Evolutionary conservation across 2,888 invertebrate species (phyloP).

Genomic region (Xanthia icteritia): DNA sequence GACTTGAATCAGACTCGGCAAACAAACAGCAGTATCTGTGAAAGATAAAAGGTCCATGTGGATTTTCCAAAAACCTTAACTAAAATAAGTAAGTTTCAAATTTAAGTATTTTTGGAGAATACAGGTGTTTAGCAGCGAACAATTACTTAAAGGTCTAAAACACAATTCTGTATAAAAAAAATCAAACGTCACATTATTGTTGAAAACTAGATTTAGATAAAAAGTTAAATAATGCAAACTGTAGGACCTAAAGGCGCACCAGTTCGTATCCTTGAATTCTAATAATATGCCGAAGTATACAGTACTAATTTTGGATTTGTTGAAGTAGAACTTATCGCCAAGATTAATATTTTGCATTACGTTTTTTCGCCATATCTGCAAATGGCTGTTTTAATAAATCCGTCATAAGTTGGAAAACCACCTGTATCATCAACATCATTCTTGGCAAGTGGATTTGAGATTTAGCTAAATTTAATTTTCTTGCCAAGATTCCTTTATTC

Average conservation of each 20-base stretch:
- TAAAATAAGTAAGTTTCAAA: background rate
- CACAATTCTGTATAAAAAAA: background rate
- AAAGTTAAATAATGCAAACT: background rate
- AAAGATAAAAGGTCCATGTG: background rate
- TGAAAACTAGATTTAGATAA: background rate
- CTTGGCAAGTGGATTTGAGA: background rate
- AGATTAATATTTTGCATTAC: background rate
- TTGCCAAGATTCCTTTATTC: background rate
- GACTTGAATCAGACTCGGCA: conserved; percentile 10
- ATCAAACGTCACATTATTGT: background rate
- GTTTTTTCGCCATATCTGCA: background rate
- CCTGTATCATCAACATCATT: background rate
- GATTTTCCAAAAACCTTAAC: background rate
- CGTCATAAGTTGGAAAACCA: background rate
- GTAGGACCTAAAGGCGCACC: background rate
- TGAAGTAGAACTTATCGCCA: conserved; percentile 1
- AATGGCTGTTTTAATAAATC: background rate
- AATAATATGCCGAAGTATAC: background rate
- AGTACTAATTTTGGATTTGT: conserved; percentile 13
- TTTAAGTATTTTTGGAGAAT: background rate
- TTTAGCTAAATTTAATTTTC: background rate
- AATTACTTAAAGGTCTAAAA: background rate
- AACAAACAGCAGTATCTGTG: background rate
- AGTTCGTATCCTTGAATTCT: conserved; percentile 1
- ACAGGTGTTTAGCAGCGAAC: background rate